Conservation (phyloP, 2,797 vertebrate genomes). For the Falco cherrug region DNA sequence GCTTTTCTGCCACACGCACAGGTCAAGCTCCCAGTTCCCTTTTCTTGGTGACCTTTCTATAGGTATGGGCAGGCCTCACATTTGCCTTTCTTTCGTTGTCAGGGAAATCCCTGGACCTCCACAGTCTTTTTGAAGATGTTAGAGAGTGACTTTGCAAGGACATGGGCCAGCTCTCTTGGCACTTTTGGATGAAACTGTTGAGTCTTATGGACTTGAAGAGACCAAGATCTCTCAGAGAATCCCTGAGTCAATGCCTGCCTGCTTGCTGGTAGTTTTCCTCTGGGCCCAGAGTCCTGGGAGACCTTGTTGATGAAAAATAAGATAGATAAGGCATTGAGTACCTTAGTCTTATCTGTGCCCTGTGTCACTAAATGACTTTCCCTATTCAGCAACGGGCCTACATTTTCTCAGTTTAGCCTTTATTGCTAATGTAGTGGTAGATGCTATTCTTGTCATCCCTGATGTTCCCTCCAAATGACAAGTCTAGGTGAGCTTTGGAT, state of each 20-base stretch:
- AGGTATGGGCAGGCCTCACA: rapidly evolving
- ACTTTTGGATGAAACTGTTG: not conserved
- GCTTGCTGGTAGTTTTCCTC: not conserved
- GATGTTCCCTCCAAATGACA: not conserved
- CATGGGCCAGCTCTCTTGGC: not conserved
- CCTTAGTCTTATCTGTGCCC: not conserved
- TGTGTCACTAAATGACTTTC: not conserved
- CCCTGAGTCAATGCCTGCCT: not conserved
- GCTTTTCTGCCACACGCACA: not conserved
- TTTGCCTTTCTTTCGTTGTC: not conserved
- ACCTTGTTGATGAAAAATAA: not conserved
- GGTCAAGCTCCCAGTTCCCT: not conserved
- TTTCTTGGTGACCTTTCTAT: not conserved
- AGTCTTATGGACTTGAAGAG: not conserved
- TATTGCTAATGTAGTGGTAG: not conserved
- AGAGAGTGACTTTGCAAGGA: not conserved
- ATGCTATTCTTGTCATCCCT: not conserved
- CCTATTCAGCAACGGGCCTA: not conserved
- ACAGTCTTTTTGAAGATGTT: not conserved
- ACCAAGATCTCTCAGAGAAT: not conserved
- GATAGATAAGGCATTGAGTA: not conserved
- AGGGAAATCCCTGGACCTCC: not conserved
- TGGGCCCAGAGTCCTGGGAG: not conserved
- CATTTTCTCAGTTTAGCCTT: not conserved
- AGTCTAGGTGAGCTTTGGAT: not conserved